Evolutionary conservation across 2,888 invertebrate species (phyloP).

Genomic region (Rhabditoides inermis): DNA sequence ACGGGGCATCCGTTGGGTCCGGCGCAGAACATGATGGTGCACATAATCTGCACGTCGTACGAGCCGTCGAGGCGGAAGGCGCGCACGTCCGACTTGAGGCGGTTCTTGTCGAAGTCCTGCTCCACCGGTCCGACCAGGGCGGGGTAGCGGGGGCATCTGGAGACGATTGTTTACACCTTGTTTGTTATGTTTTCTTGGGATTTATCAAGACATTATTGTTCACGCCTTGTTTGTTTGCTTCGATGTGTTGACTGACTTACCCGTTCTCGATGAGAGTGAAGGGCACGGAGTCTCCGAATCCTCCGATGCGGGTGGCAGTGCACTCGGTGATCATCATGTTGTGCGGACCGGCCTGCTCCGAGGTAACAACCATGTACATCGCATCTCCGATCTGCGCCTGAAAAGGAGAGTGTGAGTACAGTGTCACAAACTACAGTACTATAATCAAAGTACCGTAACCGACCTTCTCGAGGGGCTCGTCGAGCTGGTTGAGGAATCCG

Average conservation of each 20-base stretch:
- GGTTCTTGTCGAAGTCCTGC: slow-evolving; percentile 51
- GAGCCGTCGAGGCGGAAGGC: slow-evolving; percentile 53
- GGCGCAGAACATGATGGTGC: slow-evolving; percentile 53
- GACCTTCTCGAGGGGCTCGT: slow-evolving; percentile 42
- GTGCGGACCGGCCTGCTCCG: slow-evolving; percentile 52
- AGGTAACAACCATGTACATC: slow-evolving; percentile 44
- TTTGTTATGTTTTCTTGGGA: background rate
- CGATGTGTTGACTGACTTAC: slow-evolving; percentile 11
- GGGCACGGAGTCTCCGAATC: slow-evolving; percentile 50
- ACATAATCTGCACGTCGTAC: slow-evolving; percentile 52
- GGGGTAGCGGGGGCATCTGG: slow-evolving; percentile 51
- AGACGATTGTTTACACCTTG: background rate
- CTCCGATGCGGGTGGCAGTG: slow-evolving; percentile 51
- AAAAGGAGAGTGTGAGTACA: background rate
- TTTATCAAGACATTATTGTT: background rate
- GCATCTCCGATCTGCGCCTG: slow-evolving; percentile 50
- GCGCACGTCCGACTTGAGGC: slow-evolving; percentile 49
- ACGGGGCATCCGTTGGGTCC: slow-evolving; percentile 52
- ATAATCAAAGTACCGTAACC: no score
- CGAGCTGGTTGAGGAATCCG: slow-evolving; percentile 46
- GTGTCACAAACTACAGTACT: no score
- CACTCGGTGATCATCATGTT: slow-evolving; percentile 54
- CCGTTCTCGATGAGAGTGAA: slow-evolving; percentile 52
- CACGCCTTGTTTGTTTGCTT: background rate
- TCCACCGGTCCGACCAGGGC: slow-evolving; percentile 52